Percentiles rank a stretch among this genome's conserved stretches.
Evolutionary conservation across 2,113 vertebrate genomes (phyloP).

Genomic region (Puntigrus tetrazona): DNA sequence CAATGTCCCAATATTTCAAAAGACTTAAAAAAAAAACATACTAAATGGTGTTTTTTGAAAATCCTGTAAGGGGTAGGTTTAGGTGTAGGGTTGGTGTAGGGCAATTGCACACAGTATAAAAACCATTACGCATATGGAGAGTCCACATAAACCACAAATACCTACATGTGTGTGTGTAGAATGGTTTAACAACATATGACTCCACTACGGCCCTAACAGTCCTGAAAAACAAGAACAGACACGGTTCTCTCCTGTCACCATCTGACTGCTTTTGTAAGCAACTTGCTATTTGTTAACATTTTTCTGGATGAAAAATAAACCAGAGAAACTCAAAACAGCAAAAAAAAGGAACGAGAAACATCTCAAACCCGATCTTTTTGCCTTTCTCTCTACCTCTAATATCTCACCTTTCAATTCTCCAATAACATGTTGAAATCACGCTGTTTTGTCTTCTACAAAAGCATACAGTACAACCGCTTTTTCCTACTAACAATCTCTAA

Average conservation of each 20-base stretch:
- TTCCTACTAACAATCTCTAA: background rate
- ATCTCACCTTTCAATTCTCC: background rate
- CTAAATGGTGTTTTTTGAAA: too few species aligned
- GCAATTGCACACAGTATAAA: too few species aligned
- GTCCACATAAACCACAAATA: too few species aligned
- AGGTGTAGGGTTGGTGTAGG: too few species aligned
- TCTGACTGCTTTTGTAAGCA: slow-evolving; percentile 1
- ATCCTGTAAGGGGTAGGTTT: too few species aligned
- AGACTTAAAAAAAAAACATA: too few species aligned
- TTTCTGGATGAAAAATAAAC: background rate
- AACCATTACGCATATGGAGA: too few species aligned
- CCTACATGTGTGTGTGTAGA: background rate
- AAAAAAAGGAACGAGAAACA: background rate
- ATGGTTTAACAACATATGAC: background rate
- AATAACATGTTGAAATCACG: background rate
- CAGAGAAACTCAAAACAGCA: background rate
- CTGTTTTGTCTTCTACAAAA: background rate
- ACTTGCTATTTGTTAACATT: background rate
- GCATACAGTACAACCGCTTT: too few species aligned
- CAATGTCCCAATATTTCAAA: too few species aligned
- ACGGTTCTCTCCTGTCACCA: background rate
- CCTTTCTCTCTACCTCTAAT: background rate
- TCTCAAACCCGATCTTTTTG: background rate
- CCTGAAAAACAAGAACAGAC: background rate
- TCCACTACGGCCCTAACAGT: background rate